These are phyloP conservation scores for Pseudochaenichthys georgianus DNA, from an alignment of 2,797 vertebrate genomes.

Conservation along the genomic window DNA sequence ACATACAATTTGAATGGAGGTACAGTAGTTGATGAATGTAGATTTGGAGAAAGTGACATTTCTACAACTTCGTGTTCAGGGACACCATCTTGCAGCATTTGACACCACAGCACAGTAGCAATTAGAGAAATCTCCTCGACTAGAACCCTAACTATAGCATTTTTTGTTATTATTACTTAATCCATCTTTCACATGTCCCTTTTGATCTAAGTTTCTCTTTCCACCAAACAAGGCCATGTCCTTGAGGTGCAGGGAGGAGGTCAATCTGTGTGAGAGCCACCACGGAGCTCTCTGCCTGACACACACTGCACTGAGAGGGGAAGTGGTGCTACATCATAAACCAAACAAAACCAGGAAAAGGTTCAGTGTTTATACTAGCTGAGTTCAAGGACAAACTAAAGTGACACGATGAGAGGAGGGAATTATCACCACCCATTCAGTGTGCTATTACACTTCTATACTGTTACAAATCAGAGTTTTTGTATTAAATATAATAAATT, in stretches of 20 bases:
- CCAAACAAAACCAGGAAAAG: conserved; percentile 76
- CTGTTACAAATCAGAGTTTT: neutral
- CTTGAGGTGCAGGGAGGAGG: conserved; percentile 63
- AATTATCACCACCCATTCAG: neutral
- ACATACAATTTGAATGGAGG: neutral
- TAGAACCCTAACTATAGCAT: neutral
- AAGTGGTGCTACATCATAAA: conserved; percentile 61
- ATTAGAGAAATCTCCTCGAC: conserved; percentile 9
- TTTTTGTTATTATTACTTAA: conserved; percentile 29
- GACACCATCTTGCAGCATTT: conserved; percentile 53
- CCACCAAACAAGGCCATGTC: conserved; percentile 48
- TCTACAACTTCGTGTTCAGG: conserved; percentile 16
- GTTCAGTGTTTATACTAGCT: conserved; percentile 60
- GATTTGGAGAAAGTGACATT: neutral
- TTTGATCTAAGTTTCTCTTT: conserved; percentile 10
- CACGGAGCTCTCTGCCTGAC: conserved; percentile 55
- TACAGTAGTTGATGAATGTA: neutral
- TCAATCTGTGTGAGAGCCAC: conserved; percentile 60
- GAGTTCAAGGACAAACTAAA: conserved; percentile 59
- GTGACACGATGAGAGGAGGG: conserved; percentile 32
- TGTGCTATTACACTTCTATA: neutral
- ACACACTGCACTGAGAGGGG: conserved; percentile 41
- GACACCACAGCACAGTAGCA: conserved; percentile 4
- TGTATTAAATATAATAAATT: neutral
- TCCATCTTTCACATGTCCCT: conserved; percentile 26